These are phyloP conservation scores for Accipiter virgatus DNA, from an alignment of 2,113 vertebrate genomes.

Conservation along the genomic window DNA sequence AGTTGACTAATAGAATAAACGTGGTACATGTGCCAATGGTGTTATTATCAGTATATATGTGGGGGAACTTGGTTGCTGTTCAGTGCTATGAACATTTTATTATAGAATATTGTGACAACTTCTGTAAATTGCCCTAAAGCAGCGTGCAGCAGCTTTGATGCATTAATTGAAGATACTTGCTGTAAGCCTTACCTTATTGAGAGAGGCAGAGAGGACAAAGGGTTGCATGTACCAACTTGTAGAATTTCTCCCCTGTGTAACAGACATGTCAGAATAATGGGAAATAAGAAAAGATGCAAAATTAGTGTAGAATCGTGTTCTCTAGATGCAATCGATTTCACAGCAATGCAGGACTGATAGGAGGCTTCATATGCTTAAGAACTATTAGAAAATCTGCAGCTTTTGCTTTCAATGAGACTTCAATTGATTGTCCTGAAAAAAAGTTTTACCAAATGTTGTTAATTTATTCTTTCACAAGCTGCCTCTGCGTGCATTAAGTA, in stretches of 20 bases:
- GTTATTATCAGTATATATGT: background rate
- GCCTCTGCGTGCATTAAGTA: background rate
- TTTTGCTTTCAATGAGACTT: background rate
- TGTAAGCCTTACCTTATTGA: background rate
- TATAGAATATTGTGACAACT: background rate
- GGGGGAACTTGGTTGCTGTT: background rate
- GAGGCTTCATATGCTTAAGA: background rate
- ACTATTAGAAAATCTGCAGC: background rate
- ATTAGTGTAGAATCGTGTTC: background rate
- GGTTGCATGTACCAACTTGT: background rate
- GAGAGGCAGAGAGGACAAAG: background rate
- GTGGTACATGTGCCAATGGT: background rate
- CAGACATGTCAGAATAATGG: background rate
- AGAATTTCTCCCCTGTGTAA: background rate
- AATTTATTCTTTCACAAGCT: background rate
- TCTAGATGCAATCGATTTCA: background rate
- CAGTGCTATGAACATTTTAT: background rate
- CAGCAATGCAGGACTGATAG: background rate
- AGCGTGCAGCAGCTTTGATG: background rate
- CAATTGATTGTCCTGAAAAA: background rate
- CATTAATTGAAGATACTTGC: background rate
- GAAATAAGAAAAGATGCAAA: background rate
- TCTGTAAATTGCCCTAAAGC: background rate
- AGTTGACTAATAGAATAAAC: background rate
- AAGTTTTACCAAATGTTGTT: background rate